Evolutionary conservation across 2,888 invertebrate genomes (phyloP), one percentile per base, ranked within the genome.

Genomic region (Sminthurinus aureus): DNA sequence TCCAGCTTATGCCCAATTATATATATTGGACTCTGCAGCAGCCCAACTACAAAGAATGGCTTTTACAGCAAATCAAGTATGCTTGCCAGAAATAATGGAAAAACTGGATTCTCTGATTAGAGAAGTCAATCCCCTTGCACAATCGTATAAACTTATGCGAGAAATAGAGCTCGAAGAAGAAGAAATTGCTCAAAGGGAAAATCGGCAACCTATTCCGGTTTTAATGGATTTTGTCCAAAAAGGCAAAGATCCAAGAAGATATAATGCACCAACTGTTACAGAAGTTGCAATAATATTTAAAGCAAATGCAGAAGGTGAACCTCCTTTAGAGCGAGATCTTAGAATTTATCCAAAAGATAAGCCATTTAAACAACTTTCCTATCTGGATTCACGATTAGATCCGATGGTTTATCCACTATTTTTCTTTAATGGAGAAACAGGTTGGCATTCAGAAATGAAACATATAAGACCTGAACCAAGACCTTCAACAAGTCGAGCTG

Each of bases 391-490:
- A 15, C 81, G 85, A 69, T 78, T 71, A 26, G 88, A 88, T 79
- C 83, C 87, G 22, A 87, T 89, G 86, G 26, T 58, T 3, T 89
- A 88, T 69, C 86, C 87, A 6, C 20, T 89, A 12, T 74, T 88
- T 0, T 89, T 87, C 58, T 87, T 87, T 0, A 80, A 51, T 67
- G 88, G 88, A 51, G 85, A 86, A 13, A 18, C 38, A 9, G 85
- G 88, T 15, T 88, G 85, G 83, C 22, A 13, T n/a, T 24, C 24
- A 12, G 82, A 73, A 0, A 26, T 84, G 15, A 13, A 18, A 18
- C 20, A 51, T 15, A 58, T 69, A 11, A 51, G 69, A 24, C 26
- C 24, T 15, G 13, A 22, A 38, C 38, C 38, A 38, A 38, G 38
- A 38, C 38, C 38, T 38, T 38, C 38, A 1, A 38, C 38, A 38